Evolutionary conservation across 35 echinoderm and acorn worm species (phyloP).

Genomic region (Apostichopus parvimensis): DNA sequence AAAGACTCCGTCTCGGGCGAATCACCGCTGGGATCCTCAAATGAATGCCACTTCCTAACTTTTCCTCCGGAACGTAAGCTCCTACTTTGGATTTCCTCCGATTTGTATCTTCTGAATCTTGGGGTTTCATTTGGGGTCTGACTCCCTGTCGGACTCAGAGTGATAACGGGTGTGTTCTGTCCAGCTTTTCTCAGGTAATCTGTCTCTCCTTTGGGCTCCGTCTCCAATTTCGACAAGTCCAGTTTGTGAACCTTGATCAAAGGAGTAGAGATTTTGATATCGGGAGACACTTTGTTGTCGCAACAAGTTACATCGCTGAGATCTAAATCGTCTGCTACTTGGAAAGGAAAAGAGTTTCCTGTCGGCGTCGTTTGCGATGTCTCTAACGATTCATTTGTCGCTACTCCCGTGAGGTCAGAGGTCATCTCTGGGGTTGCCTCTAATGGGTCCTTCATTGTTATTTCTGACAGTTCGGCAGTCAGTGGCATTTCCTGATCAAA

Average conservation of each 20-base stretch:
- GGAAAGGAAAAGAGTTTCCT: conserved; percentile 17
- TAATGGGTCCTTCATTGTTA: no score
- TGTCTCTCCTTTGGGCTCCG: neutral
- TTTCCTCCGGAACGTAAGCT: conserved; percentile 21
- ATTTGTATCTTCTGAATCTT: conserved; percentile 63
- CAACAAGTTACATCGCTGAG: neutral
- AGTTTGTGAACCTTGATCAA: conserved; percentile 39
- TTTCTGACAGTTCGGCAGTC: no score
- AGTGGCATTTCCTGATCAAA: neutral
- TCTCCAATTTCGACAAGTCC: conserved; percentile 4
- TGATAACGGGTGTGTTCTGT: neutral
- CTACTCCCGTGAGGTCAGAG: neutral
- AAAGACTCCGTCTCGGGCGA: conserved; percentile 16
- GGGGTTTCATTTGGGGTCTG: conserved; percentile 44
- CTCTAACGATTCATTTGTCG: neutral
- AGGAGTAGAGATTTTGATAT: conserved; percentile 41
- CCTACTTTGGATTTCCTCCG: conserved; percentile 62
- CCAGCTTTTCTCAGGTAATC: neutral
- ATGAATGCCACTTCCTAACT: conserved; percentile 59
- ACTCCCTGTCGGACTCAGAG: conserved; percentile 22
- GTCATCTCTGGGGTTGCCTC: neutral
- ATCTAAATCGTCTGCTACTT: conserved; percentile 39
- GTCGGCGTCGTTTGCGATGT: neutral
- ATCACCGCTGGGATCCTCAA: conserved; percentile 2
- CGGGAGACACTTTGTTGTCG: neutral